Conservation (phyloP, 2,888 invertebrate species). For the Luffia ferchaultella region DNA sequence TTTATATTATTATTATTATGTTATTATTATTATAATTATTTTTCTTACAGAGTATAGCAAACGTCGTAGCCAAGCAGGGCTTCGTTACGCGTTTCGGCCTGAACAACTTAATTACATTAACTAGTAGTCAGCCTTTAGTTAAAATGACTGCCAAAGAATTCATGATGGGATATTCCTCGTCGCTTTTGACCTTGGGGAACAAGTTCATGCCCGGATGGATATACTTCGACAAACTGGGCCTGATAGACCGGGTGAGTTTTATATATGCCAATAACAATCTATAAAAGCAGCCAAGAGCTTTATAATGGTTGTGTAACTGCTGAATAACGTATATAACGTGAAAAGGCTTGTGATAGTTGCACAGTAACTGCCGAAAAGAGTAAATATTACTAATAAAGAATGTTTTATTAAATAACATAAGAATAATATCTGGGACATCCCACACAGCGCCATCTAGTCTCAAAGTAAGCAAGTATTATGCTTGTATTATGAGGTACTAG, state of each 20-base stretch:
- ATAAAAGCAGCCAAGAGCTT: too few species aligned
- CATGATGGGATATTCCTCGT: slow-evolving; percentile 89
- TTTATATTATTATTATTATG: slow-evolving; percentile 7
- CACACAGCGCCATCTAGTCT: too few species aligned
- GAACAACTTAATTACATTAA: slow-evolving; percentile 74
- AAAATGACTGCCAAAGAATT: slow-evolving; percentile 86
- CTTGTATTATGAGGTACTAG: too few species aligned
- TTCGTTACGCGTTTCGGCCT: slow-evolving; percentile 73
- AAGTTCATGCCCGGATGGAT: slow-evolving; percentile 86
- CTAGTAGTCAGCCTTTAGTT: slow-evolving; percentile 75
- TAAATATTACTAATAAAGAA: too few species aligned
- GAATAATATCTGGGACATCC: too few species aligned
- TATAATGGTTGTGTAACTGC: too few species aligned
- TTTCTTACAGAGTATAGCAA: slow-evolving; percentile 78
- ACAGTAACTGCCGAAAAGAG: too few species aligned
- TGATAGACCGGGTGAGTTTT: slow-evolving; percentile 82
- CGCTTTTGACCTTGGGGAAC: slow-evolving; percentile 83
- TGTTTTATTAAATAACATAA: too few species aligned
- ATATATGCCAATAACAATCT: too few species aligned
- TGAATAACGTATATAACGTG: too few species aligned
- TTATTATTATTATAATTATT: slow-evolving; percentile 8
- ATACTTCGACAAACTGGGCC: slow-evolving; percentile 84
- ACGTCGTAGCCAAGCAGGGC: slow-evolving; percentile 73
- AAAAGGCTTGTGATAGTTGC: too few species aligned
- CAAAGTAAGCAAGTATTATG: too few species aligned